These are phyloP conservation scores for Pemphigus obesinymphae DNA, from an alignment of 1,140 invertebrate species.

Conservation along the genomic window DNA sequence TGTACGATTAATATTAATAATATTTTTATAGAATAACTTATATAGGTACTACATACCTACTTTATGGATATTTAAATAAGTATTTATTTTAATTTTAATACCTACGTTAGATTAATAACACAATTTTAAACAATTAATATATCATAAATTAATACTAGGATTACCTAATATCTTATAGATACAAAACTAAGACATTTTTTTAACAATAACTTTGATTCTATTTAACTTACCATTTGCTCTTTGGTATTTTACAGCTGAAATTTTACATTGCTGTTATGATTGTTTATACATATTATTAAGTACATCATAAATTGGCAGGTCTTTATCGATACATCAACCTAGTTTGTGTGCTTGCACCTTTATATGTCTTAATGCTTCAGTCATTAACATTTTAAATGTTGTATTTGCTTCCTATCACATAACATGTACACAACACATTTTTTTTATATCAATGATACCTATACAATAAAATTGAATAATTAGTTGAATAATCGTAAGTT, in stretches of 20 bases:
- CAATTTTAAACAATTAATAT: too few relatives aligned
- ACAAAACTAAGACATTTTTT: neutral
- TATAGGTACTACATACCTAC: too few relatives aligned
- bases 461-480: neutral
- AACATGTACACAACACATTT: neutral
- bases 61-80: too few relatives aligned
- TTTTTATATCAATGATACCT: neutral
- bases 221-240: slow-evolving; percentile 71
- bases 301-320: slow-evolving; percentile 86
- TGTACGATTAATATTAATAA: too few relatives aligned
- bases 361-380: slow-evolving; percentile 77
- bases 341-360: slow-evolving; percentile 78
- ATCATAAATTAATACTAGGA: too few relatives aligned
- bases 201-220: neutral
- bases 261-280: slow-evolving; percentile 77
- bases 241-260: slow-evolving; percentile 86
- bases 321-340: slow-evolving; percentile 77
- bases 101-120: too few relatives aligned
- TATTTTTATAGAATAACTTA: too few relatives aligned
- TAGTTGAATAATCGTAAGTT: too few relatives aligned
- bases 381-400: slow-evolving; percentile 74
- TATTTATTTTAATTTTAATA: too few relatives aligned
- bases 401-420: slow-evolving; percentile 69
- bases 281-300: slow-evolving; percentile 61
- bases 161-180: too few relatives aligned